Evolutionary conservation across 2,888 invertebrate species (phyloP).

Genomic region (Eutolmus rufibarbis): DNA sequence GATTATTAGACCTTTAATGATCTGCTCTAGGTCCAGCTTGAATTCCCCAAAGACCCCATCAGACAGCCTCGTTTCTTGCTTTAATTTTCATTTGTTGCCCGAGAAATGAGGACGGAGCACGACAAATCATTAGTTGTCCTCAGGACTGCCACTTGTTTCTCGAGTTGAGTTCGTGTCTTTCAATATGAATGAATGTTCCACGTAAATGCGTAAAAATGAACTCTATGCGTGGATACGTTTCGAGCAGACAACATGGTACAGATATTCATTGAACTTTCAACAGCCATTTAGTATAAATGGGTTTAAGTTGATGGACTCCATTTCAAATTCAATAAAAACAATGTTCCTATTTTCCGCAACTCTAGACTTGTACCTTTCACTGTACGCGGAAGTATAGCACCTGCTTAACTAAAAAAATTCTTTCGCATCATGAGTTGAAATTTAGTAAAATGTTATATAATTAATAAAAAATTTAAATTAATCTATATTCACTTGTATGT

Average conservation of each 20-base stretch:
- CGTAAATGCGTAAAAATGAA: not conserved
- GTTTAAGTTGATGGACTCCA: not conserved
- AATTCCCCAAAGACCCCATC: conserved; percentile 22
- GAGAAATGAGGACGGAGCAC: not conserved
- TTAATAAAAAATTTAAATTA: no score
- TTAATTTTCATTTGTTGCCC: not conserved
- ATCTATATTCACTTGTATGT: no score
- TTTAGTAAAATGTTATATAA: no score
- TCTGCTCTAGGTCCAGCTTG: not conserved
- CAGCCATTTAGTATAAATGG: not conserved
- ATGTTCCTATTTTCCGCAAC: not conserved
- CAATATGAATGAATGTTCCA: not conserved
- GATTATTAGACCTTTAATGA: conserved; percentile 29
- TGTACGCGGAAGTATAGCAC: no score
- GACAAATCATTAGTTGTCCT: not conserved
- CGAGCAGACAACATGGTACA: not conserved
- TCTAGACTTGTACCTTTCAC: not conserved
- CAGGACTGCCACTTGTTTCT: not conserved
- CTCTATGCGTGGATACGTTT: not conserved
- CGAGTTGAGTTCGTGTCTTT: not conserved
- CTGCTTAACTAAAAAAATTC: no score
- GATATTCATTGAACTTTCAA: not conserved
- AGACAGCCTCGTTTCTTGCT: not conserved
- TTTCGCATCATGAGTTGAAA: no score
- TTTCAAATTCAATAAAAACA: not conserved